Evolutionary conservation across 2,797 vertebrate species (phyloP).

Genomic region (Huso huso): DNA sequence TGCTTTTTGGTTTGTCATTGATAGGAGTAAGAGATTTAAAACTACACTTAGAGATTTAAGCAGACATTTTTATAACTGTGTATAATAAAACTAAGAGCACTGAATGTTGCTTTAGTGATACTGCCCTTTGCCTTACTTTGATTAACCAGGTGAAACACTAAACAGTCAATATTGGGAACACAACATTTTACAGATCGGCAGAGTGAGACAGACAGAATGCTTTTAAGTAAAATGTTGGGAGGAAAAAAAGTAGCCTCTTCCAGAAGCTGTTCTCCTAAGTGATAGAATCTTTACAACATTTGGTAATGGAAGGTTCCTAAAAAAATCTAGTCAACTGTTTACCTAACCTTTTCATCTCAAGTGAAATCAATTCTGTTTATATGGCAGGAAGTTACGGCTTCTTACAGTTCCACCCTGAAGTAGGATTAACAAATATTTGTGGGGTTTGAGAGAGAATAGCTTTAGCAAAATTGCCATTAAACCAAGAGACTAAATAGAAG

Average conservation of each 20-base stretch:
- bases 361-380: conserved; percentile 3
- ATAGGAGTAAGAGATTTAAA: background rate
- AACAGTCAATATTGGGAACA: conserved; percentile 28
- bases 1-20: background rate
- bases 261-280: conserved; percentile 13
- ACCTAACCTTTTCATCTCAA: background rate
- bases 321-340: background rate
- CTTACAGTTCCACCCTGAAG: background rate
- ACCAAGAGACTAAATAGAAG: background rate
- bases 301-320: conserved; percentile 27
- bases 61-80: conserved; percentile 25
- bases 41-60: background rate
- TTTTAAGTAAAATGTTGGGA: conserved; percentile 12
- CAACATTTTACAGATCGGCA: conserved; percentile 28
- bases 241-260: conserved; percentile 23
- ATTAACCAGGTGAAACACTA: conserved; percentile 20
- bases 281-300: conserved; percentile 33
- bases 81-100: conserved; percentile 9
- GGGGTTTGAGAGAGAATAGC: conserved; percentile 2
- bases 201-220: conserved; percentile 5
- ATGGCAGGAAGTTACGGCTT: background rate
- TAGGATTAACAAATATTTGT: conserved; percentile 6
- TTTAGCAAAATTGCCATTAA: conserved; percentile 1
- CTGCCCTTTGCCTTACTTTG: conserved; percentile 16
- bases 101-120: conserved; percentile 13